These are phyloP conservation scores for Hippocampus guttulatus DNA, from an alignment of 2,113 vertebrate genomes.

Conservation along the genomic window DNA sequence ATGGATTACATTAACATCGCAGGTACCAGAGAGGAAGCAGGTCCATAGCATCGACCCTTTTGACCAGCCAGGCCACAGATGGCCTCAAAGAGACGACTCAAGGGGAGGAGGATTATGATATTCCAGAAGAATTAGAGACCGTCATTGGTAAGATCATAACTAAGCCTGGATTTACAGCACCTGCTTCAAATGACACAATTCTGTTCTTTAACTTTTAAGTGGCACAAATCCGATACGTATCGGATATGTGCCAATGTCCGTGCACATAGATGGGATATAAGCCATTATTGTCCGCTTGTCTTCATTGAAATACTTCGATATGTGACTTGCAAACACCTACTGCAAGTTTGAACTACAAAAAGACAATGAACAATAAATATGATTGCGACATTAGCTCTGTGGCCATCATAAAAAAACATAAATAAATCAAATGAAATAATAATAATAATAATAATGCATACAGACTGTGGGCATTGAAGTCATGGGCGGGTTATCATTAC, in stretches of 20 bases:
- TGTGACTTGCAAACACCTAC: no score
- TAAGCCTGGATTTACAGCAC: not conserved
- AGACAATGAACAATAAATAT: not conserved
- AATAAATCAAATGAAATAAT: no score
- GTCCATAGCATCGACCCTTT: constrained; percentile 83
- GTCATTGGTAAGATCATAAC: constrained; percentile 80
- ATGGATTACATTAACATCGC: not conserved
- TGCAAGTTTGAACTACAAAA: not conserved
- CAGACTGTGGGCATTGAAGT: no score
- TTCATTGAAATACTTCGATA: no score
- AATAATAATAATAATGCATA: no score
- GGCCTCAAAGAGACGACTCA: constrained; percentile 7
- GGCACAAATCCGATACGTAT: not conserved
- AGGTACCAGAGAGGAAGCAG: constrained; percentile 92
- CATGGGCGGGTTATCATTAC: no score
- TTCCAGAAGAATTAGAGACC: constrained; percentile 87
- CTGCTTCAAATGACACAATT: not conserved
- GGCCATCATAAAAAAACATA: no score
- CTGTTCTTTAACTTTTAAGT: no score
- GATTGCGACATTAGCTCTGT: no score
- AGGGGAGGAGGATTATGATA: constrained; percentile 83
- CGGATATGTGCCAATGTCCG: no score
- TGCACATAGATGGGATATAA: no score
- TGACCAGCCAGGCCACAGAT: constrained; percentile 40
- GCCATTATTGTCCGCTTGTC: no score